Conservation (phyloP, 2,797 vertebrate genomes). For the Carcharodon carcharias region DNA sequence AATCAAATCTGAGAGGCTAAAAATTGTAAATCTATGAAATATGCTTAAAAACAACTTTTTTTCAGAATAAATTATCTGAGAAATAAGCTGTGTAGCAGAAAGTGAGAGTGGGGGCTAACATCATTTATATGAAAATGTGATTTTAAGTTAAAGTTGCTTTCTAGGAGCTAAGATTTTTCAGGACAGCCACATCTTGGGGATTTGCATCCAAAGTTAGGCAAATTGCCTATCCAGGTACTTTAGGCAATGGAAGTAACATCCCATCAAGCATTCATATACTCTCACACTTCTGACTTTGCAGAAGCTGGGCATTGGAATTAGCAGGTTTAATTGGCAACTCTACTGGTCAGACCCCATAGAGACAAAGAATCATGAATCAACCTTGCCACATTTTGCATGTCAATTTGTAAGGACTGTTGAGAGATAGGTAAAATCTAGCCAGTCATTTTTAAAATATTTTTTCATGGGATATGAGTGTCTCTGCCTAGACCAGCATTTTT, state of each 20-base stretch:
- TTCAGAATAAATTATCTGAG: conserved; percentile 22
- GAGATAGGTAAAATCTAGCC: not conserved
- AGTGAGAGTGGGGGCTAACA: not conserved
- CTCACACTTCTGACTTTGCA: not conserved
- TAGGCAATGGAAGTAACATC: not conserved
- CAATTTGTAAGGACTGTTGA: not conserved
- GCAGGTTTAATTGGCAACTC: not conserved
- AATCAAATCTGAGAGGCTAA: not conserved
- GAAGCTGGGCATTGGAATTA: not conserved
- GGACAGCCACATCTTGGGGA: not conserved
- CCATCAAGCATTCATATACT: not conserved
- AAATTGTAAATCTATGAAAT: not conserved
- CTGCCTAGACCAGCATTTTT: too few species aligned
- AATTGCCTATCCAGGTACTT: not conserved
- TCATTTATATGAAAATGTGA: not conserved
- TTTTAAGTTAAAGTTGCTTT: conserved; percentile 7
- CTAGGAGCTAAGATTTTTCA: not conserved
- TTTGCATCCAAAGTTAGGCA: not conserved
- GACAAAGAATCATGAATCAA: not conserved
- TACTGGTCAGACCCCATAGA: not conserved
- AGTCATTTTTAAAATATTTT: too few species aligned
- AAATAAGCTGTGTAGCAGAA: not conserved
- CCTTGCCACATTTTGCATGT: not conserved
- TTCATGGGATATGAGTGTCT: too few species aligned
- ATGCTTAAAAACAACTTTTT: not conserved